These are phyloP conservation scores for Lasioglossum figueresi DNA, from an alignment of 2,888 invertebrate species.

Conservation along the genomic window DNA sequence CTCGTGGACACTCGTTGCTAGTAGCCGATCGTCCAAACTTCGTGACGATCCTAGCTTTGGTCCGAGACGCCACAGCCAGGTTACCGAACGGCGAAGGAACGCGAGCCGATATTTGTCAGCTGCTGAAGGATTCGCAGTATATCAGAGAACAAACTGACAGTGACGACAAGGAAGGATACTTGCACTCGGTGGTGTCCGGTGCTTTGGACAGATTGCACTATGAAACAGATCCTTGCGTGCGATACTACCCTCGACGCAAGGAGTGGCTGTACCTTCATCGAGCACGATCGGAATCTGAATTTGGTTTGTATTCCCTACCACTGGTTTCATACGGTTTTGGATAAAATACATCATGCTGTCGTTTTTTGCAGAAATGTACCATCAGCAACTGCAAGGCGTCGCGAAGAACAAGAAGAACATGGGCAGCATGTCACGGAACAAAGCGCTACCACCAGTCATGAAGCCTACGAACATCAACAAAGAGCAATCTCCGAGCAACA, in stretches of 20 bases:
- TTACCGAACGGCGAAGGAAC: conserved; percentile 98
- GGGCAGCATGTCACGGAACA: conserved; percentile 79
- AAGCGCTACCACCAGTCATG: conserved; percentile 74
- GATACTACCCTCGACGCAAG: conserved; percentile 95
- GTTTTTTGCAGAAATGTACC: conserved; percentile 86
- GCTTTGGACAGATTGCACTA: conserved; percentile 95
- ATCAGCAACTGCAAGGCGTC: conserved; percentile 88
- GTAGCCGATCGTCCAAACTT: conserved; percentile 93
- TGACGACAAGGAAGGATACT: conserved; percentile 86
- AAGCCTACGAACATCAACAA: conserved; percentile 83
- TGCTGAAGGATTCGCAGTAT: conserved; percentile 91
- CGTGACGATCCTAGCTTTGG: conserved; percentile 94
- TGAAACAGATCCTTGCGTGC: conserved; percentile 96
- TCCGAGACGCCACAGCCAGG: conserved; percentile 96
- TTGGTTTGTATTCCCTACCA: conserved; percentile 84
- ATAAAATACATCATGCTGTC: not conserved
- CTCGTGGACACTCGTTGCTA: conserved; percentile 93
- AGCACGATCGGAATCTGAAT: conserved; percentile 87
- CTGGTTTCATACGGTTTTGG: not conserved
- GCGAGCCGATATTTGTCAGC: conserved; percentile 94
- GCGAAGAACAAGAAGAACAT: conserved; percentile 85
- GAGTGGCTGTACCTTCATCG: conserved; percentile 98
- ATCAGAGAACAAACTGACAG: conserved; percentile 84
- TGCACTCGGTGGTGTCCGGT: conserved; percentile 94
- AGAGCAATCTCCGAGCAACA: conserved; percentile 83